A percentile compares a stretch with the other conserved stretches of the same genome.
Evolutionary conservation across 2,113 vertebrate genomes (phyloP).

Genomic region (Oreochromis aureus): DNA sequence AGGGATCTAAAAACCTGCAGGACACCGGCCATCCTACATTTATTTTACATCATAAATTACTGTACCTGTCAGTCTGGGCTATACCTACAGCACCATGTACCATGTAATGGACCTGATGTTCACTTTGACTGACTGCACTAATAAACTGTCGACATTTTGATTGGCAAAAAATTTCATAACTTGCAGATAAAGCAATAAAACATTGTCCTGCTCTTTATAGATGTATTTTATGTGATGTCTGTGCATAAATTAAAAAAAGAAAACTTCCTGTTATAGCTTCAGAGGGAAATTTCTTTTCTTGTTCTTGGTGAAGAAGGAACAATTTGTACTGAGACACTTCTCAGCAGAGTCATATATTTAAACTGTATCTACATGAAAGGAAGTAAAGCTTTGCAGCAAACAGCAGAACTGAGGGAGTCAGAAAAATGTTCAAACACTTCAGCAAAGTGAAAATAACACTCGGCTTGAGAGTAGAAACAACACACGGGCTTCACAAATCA

Average conservation of each 20-base stretch:
- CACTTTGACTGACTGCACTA: background rate
- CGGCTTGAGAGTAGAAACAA: background rate
- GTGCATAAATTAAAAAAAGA: background rate
- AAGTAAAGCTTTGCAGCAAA: background rate
- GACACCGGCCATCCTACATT: background rate
- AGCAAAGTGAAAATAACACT: background rate
- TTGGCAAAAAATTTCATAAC: background rate
- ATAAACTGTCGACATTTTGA: background rate
- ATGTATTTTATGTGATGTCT: background rate
- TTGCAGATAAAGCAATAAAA: background rate
- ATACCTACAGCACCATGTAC: background rate
- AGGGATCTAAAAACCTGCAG: too few relatives aligned
- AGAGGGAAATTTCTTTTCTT: background rate
- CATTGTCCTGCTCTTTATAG: accelerated
- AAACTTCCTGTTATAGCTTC: background rate
- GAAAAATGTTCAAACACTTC: background rate
- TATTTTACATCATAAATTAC: background rate
- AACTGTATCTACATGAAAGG: background rate
- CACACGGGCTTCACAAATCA: background rate
- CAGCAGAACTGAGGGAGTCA: background rate
- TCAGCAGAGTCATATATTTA: background rate
- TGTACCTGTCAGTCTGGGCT: background rate
- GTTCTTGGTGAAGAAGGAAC: background rate
- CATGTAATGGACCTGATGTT: background rate
- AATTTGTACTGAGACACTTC: background rate